Evolutionary conservation across 2,113 vertebrate genomes (phyloP).

Genomic region (Atractosteus spatula): DNA sequence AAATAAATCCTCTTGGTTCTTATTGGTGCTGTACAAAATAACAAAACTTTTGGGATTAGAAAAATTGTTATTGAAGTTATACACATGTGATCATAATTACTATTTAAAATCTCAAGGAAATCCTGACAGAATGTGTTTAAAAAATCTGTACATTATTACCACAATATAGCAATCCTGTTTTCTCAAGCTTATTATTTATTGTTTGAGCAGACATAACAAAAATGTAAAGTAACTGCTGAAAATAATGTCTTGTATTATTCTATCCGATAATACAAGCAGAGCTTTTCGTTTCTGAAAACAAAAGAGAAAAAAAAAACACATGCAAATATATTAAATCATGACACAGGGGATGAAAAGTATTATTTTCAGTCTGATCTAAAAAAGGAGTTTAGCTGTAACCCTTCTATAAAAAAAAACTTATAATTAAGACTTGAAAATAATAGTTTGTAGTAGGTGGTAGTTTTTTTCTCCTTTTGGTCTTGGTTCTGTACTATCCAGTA

Average conservation of each 20-base stretch:
- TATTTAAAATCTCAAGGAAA: neutral
- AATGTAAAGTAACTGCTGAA: neutral
- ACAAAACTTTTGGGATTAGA: neutral
- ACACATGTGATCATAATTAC: neutral
- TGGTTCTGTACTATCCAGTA: too few species aligned
- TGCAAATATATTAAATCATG: neutral
- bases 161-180: neutral
- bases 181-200: neutral
- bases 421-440: neutral
- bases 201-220: neutral
- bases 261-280: neutral
- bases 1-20: too few species aligned
- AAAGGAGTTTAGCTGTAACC: neutral
- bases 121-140: too few species aligned
- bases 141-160: too few species aligned
- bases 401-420: neutral
- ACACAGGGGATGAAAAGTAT: neutral
- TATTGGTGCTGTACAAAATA: neutral
- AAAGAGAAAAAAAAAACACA: neutral
- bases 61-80: neutral
- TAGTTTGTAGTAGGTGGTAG: neutral
- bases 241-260: neutral
- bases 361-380: slow-evolving; percentile 1
- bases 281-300: neutral
- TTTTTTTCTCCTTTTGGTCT: neutral